Base-by-base conservation (phyloP, 2,888 invertebrate species). In the Aphidoletes aphidimyza region DNA sequence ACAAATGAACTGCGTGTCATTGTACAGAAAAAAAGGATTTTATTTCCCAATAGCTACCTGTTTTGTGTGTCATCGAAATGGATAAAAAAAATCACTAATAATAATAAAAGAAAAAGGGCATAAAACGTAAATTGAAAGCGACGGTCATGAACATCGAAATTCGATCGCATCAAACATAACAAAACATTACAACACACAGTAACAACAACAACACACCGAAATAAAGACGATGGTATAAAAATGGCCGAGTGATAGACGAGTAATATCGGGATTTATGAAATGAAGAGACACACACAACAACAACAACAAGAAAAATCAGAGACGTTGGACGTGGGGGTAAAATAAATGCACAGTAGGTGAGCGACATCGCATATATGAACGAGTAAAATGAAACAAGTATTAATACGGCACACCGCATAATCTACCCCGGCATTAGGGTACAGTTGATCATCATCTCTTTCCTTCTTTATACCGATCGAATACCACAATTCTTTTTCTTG, bases 391-490 rank as follows among this genome's bases (percentile, higher is more conserved):
- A 42, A 69, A 69, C 69, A 69, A 69, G 69, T 69, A 69, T 69
- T 69, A 69, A 69, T 69, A 69, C 69, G 69, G 69, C 34, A 69
- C 69, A 69, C 69, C 69, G n/a, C 69, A 69, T 69, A 69, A 69
- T 69, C 69, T 69, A 69, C 69, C 69, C 69, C 30, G 11, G 69
- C 6, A 69, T 69, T 69, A 30, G 69, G 69, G 69, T 69, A 69
- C 0, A 30, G 69, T 69, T 69, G 69, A 69, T 69, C n/a, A n/a
- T n/a, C n/a, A 30, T 54, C 54, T 22, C 26, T 26, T 54, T 11
- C 22, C 54, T 54, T 54, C n/a, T n/a, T n/a, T n/a, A n/a, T n/a
- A n/a, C n/a, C n/a, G n/a, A n/a, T n/a, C n/a, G n/a, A n/a, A n/a
- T n/a, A n/a, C n/a, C n/a, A n/a, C n/a, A n/a, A n/a, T n/a, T n/a